Evolutionary conservation across 2,888 invertebrate species (phyloP), one percentile per base, ranked within the genome.

Genomic region (Omphaloscelis lunosa): DNA sequence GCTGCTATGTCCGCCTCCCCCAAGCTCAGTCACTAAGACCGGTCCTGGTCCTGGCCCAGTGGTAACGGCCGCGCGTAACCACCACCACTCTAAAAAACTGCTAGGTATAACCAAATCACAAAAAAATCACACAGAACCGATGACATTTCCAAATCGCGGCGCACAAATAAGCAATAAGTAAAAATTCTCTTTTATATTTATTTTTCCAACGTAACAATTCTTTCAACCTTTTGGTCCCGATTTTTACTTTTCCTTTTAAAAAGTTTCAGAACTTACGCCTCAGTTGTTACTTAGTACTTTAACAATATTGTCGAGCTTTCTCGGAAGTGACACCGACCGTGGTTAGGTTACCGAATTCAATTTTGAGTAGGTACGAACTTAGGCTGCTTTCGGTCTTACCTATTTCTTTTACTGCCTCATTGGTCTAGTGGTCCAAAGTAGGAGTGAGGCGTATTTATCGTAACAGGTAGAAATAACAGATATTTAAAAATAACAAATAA

Each of bases 271-370:
- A 84, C 48, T 79, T 70, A 29, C 34, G 27, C 58, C 12, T 69
- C 59, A 65, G 59, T 48, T 79, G 45, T 51, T 84, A 59, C 79
- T 78, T 41, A 83, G 68, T 53, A 79, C 79, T 84, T 83, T 41
- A 34, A 65, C 53, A 83, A 66, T 79, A 79, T 56, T 51, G 80
- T 84, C 27, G 68, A 69, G 79, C 29, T 84, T 83, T 58, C 63
- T 84, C 20, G 34, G 27, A 45, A 45, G 27, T 41, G 23, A 45
- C 53, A 23, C 27, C 27, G 0, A 17, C 17, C 51, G 58, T 63
- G 41, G 15, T 45, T 6, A 15, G 58, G n/a, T 58, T 63, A 34
- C 58, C 1, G 51, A 79, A 79, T 61, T 39, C 65, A 27, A 65
- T 51, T 12, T 34, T 34, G 11, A n/a, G 17, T 4, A n/a, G 27